Conservation (phyloP, 2,797 vertebrate genomes). For the Mormyrops boulengeri region DNA sequence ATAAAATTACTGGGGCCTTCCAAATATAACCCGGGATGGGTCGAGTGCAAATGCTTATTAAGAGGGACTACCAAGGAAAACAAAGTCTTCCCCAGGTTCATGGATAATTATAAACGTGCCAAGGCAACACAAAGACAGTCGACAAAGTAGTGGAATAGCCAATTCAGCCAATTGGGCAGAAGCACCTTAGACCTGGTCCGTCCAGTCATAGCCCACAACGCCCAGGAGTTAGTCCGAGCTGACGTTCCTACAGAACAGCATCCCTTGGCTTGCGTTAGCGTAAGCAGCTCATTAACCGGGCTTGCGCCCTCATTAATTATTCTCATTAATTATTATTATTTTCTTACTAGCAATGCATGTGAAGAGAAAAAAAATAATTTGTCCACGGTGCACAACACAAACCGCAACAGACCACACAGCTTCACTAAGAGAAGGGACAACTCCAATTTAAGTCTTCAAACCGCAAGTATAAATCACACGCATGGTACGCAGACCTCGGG, state of each 20-base stretch:
- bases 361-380: not conserved
- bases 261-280: not conserved
- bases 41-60: conserved; percentile 34
- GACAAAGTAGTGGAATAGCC: not conserved
- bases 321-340: not conserved
- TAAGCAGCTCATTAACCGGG: not conserved
- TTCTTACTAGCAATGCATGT: not conserved
- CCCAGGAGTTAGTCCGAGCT: not conserved
- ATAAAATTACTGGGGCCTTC: conserved; percentile 51
- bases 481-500: not conserved
- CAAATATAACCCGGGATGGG: conserved; percentile 55
- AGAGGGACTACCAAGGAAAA: not conserved
- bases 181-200: not conserved
- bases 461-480: not conserved
- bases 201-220: not conserved
- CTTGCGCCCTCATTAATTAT: not conserved
- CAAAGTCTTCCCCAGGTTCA: not conserved
- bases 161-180: not conserved
- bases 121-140: not conserved
- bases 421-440: not conserved
- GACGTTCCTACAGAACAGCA: not conserved
- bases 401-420: not conserved
- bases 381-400: not conserved
- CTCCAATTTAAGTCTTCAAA: not conserved
- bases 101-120: not conserved